phyloP scores from a whole-genome alignment of 1,140 invertebrate species.

The Lasaia peninsularis region DNA sequence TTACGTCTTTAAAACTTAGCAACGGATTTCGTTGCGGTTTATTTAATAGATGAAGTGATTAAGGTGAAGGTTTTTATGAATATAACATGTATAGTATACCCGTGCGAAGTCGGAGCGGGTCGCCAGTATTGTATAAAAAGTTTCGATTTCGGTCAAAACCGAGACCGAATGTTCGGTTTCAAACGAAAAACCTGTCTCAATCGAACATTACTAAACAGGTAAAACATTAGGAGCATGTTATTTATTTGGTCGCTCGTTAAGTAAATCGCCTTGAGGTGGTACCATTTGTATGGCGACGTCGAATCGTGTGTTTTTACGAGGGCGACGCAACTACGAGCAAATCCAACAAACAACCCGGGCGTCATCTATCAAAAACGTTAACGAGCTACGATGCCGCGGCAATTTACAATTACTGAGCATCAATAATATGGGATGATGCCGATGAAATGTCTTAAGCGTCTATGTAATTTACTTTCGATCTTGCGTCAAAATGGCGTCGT shows the following conservation, averaged over 20 bases:
- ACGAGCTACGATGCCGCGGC: constrained; percentile 67
- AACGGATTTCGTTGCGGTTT: too few species aligned
- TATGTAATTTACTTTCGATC: constrained; percentile 50
- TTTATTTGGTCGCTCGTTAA: constrained; percentile 73
- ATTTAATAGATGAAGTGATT: too few species aligned
- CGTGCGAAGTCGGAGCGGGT: too few species aligned
- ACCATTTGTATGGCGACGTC: constrained; percentile 67
- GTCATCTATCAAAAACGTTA: constrained; percentile 76
- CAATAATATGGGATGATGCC: constrained; percentile 63
- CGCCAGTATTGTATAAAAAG: too few species aligned
- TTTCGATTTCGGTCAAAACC: too few species aligned
- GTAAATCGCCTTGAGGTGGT: constrained; percentile 68
- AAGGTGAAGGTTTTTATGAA: too few species aligned
- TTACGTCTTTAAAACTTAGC: too few species aligned
- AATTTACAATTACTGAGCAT: constrained; percentile 63
- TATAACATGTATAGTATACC: too few species aligned
- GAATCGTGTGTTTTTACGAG: constrained; percentile 69
- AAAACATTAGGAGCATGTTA: constrained; percentile 45
- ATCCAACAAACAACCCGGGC: constrained; percentile 66
- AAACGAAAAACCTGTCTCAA: constrained; percentile 9
- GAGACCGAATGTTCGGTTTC: too few species aligned
- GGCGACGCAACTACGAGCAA: constrained; percentile 61
- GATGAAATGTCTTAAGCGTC: constrained; percentile 52
- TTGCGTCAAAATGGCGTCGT: constrained; percentile 43
- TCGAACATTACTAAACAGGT: constrained; percentile 28